Base-by-base conservation (phyloP, 2,797 vertebrate genomes). In the Thripadectes ignobilis region DNA sequence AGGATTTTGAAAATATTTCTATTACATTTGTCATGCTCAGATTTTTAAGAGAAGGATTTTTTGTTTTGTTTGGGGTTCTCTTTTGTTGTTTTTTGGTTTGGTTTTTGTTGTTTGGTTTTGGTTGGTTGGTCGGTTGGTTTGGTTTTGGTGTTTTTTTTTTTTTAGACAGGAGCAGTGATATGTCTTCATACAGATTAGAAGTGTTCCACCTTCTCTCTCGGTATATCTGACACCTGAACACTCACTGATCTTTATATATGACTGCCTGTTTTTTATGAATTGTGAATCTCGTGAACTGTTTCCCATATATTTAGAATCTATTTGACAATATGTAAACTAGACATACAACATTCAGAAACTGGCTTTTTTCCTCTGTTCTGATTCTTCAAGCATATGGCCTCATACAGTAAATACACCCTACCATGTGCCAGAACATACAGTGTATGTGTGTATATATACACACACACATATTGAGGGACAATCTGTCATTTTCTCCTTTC, bases 381-480 rank as follows among this genome's bases (percentile, higher is more conserved):
- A 92, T 98, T 97, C 93, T 96, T 95, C 88, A 92, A 97, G 76
- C 96, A 97, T 97, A 97, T 96, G 97, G 97, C 85, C 74, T 90
- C 65, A 82, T 86, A 85, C 95, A 96, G 95, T 97, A 98, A 98
- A 98, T 97, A 97, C 36, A 97, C 89, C 71, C 96, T 96, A 72
- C 84, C 92, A 96, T 97, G 97, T 98, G 97, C 97, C 96, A 98
- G 97, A 97, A 97, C 96, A 98, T 97, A 97, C 95, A 97, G 93
- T 93, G 87, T 96, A 91, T 96, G 88, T 92, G 92, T 80, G 20
- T 93, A 22, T 92, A 65, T 78, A 92, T n/a, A 95, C 0, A 87
- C 11, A 88, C 61, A 94, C 83, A 97, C 96, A 96, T 92, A 98
- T 75, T 82, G 93, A 97, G 96, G 97, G 85, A 96, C 96, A 98